phyloP scores from a whole-genome alignment of 37 sponge, comb jelly and placozoan genomes.

The Tethya wilhelma region DNA sequence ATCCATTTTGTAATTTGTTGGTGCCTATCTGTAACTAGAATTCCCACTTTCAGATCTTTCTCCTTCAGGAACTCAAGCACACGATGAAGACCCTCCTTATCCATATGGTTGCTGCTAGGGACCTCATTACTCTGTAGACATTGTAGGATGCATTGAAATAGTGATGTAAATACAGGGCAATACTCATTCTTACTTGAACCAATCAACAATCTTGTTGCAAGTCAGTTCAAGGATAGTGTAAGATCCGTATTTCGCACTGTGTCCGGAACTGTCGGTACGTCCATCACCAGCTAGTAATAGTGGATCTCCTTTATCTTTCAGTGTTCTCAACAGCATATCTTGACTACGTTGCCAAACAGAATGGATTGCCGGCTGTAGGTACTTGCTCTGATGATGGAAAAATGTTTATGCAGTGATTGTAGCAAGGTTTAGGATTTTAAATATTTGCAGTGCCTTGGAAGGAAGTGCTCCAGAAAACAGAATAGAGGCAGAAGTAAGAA shows the following conservation, averaged over 20 bases:
- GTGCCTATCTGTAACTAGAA: conserved; percentile 56
- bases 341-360: conserved; percentile 26
- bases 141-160: background rate
- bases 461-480: conserved; percentile 57
- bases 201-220: conserved; percentile 38
- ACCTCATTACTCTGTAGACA: too few species aligned
- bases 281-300: conserved; percentile 67
- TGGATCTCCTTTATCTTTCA: background rate
- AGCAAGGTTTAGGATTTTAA: conserved; percentile 22
- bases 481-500: conserved; percentile 36
- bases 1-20: conserved; percentile 51
- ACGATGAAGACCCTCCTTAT: conserved; percentile 55
- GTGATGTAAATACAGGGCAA: background rate
- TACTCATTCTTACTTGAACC: conserved; percentile 51
- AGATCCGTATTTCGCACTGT: conserved; percentile 72
- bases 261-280: conserved; percentile 65
- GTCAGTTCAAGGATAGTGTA: conserved; percentile 56
- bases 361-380: conserved; percentile 27
- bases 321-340: background rate
- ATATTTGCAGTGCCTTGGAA: conserved; percentile 35
- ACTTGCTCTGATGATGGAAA: conserved; percentile 47
- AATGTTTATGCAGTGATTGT: conserved; percentile 38
- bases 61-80: conserved; percentile 19
- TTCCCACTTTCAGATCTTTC: conserved; percentile 9
- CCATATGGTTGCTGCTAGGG: conserved; percentile 64